Evolutionary conservation across 2,797 vertebrate species (phyloP).

Genomic region (Pangasius larnaudii): DNA sequence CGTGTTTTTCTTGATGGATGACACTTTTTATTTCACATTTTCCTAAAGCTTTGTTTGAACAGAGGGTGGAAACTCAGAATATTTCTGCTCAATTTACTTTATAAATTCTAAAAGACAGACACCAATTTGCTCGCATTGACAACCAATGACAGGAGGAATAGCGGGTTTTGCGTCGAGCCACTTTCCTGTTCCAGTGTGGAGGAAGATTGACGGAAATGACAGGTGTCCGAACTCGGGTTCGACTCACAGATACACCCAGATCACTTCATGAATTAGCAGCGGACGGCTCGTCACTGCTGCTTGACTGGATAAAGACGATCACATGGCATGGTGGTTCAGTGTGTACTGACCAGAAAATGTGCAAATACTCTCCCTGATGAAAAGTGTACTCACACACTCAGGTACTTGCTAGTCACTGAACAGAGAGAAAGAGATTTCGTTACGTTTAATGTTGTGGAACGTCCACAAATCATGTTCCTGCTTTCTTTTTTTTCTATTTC

Average conservation of each 20-base stretch:
- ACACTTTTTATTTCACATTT: neutral
- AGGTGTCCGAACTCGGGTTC: slow-evolving; percentile 10
- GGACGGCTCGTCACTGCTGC: slow-evolving; percentile 67
- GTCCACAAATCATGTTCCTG: neutral
- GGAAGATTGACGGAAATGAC: slow-evolving; percentile 22
- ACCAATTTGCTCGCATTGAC: neutral
- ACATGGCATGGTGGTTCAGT: slow-evolving; percentile 64
- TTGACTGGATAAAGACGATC: slow-evolving; percentile 75
- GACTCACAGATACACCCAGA: slow-evolving; percentile 16
- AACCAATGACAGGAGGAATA: neutral
- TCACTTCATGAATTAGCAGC: slow-evolving; percentile 63
- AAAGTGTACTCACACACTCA: slow-evolving; percentile 64
- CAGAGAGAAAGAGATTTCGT: neutral
- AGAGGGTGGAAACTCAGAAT: neutral
- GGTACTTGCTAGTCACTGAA: neutral
- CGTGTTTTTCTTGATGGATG: neutral
- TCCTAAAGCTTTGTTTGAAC: slow-evolving; percentile 14
- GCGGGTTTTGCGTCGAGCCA: neutral
- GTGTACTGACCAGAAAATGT: slow-evolving; percentile 86
- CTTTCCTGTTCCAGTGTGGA: neutral
- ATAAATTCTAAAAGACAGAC: slow-evolving; percentile 22
- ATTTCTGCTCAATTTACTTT: slow-evolving; percentile 33
- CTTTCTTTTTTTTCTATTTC: neutral
- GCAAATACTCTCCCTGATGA: slow-evolving; percentile 73
- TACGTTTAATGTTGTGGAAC: neutral